Conservation (phyloP, 2,797 vertebrate genomes). For the Merluccius polli region DNA sequence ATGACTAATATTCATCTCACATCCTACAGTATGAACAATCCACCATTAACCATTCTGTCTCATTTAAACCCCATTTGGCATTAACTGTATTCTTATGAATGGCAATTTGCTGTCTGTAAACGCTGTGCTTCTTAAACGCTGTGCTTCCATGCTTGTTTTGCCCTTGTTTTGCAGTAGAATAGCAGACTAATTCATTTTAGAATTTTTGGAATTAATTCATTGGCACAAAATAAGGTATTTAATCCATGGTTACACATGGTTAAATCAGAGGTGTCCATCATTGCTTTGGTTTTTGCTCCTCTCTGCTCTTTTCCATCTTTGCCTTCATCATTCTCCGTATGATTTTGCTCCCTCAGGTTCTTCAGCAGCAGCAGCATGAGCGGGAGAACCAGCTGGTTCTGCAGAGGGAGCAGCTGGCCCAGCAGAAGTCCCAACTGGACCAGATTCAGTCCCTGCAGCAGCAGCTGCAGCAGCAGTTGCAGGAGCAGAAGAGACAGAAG, state of each 20-base stretch:
- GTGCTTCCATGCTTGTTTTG: conserved; percentile 48
- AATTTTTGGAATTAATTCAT: conserved; percentile 58
- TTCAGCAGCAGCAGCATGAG: conserved; percentile 96
- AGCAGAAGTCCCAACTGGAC: conserved; percentile 95
- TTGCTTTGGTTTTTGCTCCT: not conserved
- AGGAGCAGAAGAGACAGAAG: conserved; percentile 95
- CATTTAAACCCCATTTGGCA: conserved; percentile 52
- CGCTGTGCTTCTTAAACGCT: conserved; percentile 50
- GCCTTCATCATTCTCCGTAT: conserved; percentile 11
- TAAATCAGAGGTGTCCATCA: conserved; percentile 5
- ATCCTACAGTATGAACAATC: conserved; percentile 41
- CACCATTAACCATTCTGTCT: conserved; percentile 43
- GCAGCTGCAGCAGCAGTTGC: conserved; percentile 94
- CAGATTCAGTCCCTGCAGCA: conserved; percentile 98
- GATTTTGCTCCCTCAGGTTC: conserved; percentile 64
- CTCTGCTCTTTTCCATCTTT: conserved; percentile 14
- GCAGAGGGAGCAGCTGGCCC: conserved; percentile 94
- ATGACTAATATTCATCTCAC: conserved; percentile 67
- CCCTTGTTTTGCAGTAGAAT: conserved; percentile 37
- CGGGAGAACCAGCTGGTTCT: conserved; percentile 91
- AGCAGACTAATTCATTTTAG: not conserved
- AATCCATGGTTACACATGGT: not conserved
- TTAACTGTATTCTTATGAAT: conserved; percentile 39
- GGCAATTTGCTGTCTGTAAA: conserved; percentile 35
- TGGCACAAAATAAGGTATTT: not conserved